Evolutionary conservation across 2,888 invertebrate genomes (phyloP).

Genomic region (Phyllotreta cruciferae): DNA sequence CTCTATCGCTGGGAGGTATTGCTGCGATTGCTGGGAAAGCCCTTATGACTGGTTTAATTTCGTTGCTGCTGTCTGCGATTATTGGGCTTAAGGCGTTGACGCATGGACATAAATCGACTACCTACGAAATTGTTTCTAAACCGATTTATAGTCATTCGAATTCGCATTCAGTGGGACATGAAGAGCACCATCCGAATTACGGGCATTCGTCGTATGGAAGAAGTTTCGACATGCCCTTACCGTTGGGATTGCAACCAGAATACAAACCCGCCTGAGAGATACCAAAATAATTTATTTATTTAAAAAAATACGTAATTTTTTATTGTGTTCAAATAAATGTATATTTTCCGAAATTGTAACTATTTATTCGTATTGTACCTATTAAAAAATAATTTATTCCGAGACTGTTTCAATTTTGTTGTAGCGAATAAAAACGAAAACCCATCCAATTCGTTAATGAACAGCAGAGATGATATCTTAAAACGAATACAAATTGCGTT

Average conservation of each 20-base stretch:
- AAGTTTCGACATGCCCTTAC: conserved; percentile 60
- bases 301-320: conserved; percentile 35
- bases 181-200: conserved; percentile 64
- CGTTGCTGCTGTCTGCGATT: conserved; percentile 77
- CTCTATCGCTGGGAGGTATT: conserved; percentile 73
- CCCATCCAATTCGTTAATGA: too few relatives aligned
- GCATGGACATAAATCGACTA: conserved; percentile 73
- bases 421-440: too few relatives aligned
- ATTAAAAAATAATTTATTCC: not conserved
- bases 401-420: not conserved
- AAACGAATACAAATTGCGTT: too few relatives aligned
- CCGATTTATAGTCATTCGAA: conserved; percentile 77
- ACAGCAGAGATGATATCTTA: too few relatives aligned
- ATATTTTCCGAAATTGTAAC: conserved; percentile 9
- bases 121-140: conserved; percentile 85
- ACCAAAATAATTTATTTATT: conserved; percentile 27
- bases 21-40: conserved; percentile 85
- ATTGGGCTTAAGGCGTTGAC: conserved; percentile 77
- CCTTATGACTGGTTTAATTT: conserved; percentile 81
- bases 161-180: conserved; percentile 71
- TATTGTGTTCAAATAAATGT: conserved; percentile 35
- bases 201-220: conserved; percentile 65
- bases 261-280: conserved; percentile 70
- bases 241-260: conserved; percentile 59
- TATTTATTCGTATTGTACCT: not conserved